These are phyloP conservation scores for Coilia nasus DNA, from an alignment of 2,797 vertebrate species.

Conservation along the genomic window DNA sequence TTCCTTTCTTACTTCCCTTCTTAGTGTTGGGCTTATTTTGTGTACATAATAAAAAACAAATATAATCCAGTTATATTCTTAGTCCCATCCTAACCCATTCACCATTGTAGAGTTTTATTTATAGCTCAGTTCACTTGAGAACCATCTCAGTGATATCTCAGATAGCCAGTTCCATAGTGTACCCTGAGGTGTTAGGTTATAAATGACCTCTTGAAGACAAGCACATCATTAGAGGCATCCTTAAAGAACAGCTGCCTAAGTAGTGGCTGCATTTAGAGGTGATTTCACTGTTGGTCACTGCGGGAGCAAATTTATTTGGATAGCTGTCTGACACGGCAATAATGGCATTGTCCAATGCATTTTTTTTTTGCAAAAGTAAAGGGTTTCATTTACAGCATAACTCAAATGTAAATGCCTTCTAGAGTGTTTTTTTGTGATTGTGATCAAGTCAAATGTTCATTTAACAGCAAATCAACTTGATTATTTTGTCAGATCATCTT, in stretches of 20 bases:
- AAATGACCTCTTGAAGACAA: constrained; percentile 9
- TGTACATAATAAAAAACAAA: not conserved
- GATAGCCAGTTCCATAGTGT: not conserved
- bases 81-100: not conserved
- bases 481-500: too few species aligned
- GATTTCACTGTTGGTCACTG: not conserved
- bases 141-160: not conserved
- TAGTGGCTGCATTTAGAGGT: not conserved
- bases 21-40: not conserved
- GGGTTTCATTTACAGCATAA: too few species aligned
- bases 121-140: not conserved
- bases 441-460: too few species aligned
- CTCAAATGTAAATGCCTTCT: too few species aligned
- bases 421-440: too few species aligned
- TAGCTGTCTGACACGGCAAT: not conserved
- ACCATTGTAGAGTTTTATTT: not conserved
- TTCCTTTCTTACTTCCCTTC: too few species aligned
- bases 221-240: not conserved
- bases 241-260: not conserved
- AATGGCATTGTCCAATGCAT: not conserved
- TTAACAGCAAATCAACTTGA: too few species aligned
- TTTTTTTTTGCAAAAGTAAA: not conserved
- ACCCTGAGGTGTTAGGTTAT: not conserved
- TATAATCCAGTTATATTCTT: too few species aligned
- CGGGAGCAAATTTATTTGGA: not conserved